Percentiles rank a stretch among this genome's conserved stretches.
Evolutionary conservation across 2,113 vertebrate species (phyloP).

Genomic region (Chauna torquata): DNA sequence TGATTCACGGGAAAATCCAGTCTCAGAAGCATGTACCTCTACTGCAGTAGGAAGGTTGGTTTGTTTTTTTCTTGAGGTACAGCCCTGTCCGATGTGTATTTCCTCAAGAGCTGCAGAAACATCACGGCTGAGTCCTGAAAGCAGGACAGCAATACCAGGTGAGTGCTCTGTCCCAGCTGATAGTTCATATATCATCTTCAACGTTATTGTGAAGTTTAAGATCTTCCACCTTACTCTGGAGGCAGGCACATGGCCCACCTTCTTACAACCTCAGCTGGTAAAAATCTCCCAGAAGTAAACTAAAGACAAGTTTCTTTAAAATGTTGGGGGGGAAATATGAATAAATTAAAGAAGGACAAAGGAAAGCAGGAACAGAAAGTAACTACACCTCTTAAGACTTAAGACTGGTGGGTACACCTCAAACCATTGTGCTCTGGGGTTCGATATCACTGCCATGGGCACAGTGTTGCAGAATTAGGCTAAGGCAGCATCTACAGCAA

Average conservation of each 20-base stretch:
- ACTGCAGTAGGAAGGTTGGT: fast-evolving
- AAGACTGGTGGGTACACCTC: not conserved
- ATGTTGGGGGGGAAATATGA: not conserved
- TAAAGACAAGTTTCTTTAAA: not conserved
- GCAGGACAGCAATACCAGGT: not conserved
- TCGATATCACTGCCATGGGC: not conserved
- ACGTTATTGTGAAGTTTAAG: not conserved
- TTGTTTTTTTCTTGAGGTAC: not conserved
- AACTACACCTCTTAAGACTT: not conserved
- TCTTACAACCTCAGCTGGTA: not conserved
- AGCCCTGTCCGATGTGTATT: not conserved
- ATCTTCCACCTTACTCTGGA: not conserved
- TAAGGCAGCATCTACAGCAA: not conserved
- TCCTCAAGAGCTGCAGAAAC: not conserved
- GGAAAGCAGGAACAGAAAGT: not conserved
- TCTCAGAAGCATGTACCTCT: not conserved
- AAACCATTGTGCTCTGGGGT: fast-evolving
- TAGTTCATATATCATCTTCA: not conserved
- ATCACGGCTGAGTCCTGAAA: not conserved
- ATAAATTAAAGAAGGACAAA: not conserved
- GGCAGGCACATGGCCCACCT: no score
- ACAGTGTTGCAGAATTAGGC: fast-evolving
- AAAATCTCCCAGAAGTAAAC: not conserved
- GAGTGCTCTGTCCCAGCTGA: fast-evolving
- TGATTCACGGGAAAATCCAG: slow-evolving; percentile 34